Evolutionary conservation across 2,888 invertebrate genomes (phyloP).

Genomic region (Oscheius sp.): DNA sequence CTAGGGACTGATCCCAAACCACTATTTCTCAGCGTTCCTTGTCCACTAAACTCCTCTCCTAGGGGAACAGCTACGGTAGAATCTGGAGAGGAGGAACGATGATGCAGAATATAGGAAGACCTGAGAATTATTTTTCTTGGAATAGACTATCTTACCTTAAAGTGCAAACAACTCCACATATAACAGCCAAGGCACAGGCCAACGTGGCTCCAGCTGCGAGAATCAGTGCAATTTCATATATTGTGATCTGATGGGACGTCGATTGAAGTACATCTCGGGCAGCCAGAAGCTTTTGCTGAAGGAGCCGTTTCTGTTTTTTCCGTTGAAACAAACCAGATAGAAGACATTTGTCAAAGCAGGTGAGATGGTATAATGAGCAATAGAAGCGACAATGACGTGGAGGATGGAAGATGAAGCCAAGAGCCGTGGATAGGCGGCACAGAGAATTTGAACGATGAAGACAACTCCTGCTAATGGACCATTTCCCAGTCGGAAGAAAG

Average conservation of each 20-base stretch:
- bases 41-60: conserved; percentile 52
- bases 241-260: conserved; percentile 48
- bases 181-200: conserved; percentile 61
- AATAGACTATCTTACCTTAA: conserved; percentile 44
- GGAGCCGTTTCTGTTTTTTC: not conserved
- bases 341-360: conserved; percentile 67
- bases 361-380: conserved; percentile 66
- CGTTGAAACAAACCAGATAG: conserved; percentile 56
- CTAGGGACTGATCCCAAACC: conserved; percentile 19
- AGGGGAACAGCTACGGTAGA: conserved; percentile 57
- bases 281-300: conserved; percentile 61
- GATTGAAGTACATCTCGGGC: conserved; percentile 52
- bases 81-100: conserved; percentile 51
- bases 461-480: conserved; percentile 66
- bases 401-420: conserved; percentile 61
- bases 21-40: conserved; percentile 37
- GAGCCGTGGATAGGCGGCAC: conserved; percentile 56
- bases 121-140: conserved; percentile 35
- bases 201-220: conserved; percentile 64
- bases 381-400: conserved; percentile 62
- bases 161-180: conserved; percentile 59
- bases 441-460: conserved; percentile 66
- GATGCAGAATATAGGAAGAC: conserved; percentile 66
- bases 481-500: conserved; percentile 68
- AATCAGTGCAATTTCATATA: conserved; percentile 60